phyloP scores from a whole-genome alignment of 2,113 vertebrate genomes.

The Callopanchax toddi region DNA sequence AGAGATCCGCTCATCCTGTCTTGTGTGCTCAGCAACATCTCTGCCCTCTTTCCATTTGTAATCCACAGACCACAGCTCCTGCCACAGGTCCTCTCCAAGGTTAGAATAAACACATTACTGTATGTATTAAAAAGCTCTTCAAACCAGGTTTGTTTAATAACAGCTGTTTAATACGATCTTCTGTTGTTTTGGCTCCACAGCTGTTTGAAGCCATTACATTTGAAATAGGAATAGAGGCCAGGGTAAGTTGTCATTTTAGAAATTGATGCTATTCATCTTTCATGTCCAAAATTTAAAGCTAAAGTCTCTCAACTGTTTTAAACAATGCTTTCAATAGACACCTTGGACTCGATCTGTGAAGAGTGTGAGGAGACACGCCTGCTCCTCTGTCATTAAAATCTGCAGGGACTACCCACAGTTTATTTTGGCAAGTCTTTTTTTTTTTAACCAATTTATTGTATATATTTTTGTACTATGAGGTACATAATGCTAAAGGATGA shows the following conservation, averaged over 20 bases:
- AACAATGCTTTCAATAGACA: slow-evolving; percentile 77
- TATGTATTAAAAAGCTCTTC: no score
- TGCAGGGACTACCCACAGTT: slow-evolving; percentile 93
- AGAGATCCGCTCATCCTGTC: slow-evolving; percentile 94
- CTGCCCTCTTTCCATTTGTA: slow-evolving; percentile 91
- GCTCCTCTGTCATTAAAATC: slow-evolving; percentile 94
- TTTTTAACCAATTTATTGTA: neutral
- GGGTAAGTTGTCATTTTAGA: slow-evolving; percentile 76
- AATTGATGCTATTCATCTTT: neutral
- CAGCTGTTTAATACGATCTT: no score
- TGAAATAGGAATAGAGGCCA: slow-evolving; percentile 87
- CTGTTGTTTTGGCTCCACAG: slow-evolving; percentile 66
- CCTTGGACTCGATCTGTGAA: slow-evolving; percentile 91
- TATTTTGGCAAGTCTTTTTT: slow-evolving; percentile 81
- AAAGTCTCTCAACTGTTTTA: neutral
- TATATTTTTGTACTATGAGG: neutral
- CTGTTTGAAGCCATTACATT: slow-evolving; percentile 91
- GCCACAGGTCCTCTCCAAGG: slow-evolving; percentile 91
- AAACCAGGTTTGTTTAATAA: no score
- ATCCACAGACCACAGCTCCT: slow-evolving; percentile 85
- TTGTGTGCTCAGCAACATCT: slow-evolving; percentile 92
- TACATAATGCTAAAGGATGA: neutral
- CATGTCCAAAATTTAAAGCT: neutral
- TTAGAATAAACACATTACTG: slow-evolving; percentile 53
- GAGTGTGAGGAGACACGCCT: slow-evolving; percentile 93